phyloP scores from a whole-genome alignment of 2,797 vertebrate genomes.

The Hephaestus fuliginosus region DNA sequence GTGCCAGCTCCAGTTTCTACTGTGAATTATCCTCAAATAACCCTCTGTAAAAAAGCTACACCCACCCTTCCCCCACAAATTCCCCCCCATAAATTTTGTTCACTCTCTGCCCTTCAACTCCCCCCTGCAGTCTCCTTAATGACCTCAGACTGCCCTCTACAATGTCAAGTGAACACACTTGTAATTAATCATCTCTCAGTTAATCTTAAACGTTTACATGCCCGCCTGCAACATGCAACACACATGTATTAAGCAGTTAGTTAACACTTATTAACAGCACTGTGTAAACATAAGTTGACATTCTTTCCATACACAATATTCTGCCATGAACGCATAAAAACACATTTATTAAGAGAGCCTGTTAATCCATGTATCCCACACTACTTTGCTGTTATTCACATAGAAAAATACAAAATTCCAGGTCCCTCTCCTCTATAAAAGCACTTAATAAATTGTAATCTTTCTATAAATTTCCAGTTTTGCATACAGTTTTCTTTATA shows the following conservation, averaged over 20 bases:
- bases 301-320: constrained; percentile 20
- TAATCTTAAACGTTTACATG: constrained; percentile 29
- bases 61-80: constrained; percentile 18
- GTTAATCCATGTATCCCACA: background rate
- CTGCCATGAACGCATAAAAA: background rate
- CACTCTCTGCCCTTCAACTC: background rate
- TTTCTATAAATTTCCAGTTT: background rate
- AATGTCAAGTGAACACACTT: constrained; percentile 52
- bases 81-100: constrained; percentile 11
- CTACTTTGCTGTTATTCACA: background rate
- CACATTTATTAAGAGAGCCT: background rate
- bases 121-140: constrained; percentile 13
- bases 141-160: constrained; percentile 25
- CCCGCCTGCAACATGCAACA: constrained; percentile 2
- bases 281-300: constrained; percentile 14
- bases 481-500: background rate
- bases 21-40: constrained; percentile 60
- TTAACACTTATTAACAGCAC: constrained; percentile 14
- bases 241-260: constrained; percentile 16
- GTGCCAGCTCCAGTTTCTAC: constrained; percentile 54
- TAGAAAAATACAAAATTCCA: background rate
- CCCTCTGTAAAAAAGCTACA: constrained; percentile 20
- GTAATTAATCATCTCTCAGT: constrained; percentile 39
- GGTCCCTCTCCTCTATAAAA: background rate
- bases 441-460: background rate